These are phyloP conservation scores for Martes martes DNA, from an alignment of 2,113 vertebrate species.

Conservation along the genomic window DNA sequence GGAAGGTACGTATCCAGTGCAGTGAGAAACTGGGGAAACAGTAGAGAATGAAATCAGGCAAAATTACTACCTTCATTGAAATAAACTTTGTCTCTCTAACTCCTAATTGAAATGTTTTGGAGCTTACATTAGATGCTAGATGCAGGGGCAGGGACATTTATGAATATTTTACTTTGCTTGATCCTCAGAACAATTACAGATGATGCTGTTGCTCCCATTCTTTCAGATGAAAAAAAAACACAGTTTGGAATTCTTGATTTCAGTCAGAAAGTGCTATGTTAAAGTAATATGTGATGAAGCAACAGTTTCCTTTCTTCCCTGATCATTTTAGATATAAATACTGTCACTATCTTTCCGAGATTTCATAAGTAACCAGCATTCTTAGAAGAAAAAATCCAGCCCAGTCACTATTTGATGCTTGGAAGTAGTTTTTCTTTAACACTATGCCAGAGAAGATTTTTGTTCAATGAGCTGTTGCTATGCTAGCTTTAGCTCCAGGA, in stretches of 20 bases:
- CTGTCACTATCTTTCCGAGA: conserved; percentile 35
- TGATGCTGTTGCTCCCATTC: not conserved
- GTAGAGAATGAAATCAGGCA: not conserved
- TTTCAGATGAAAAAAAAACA: not conserved
- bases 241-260: not conserved
- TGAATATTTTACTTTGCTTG: not conserved
- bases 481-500: conserved; percentile 3
- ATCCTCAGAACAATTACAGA: not conserved
- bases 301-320: not conserved
- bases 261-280: not conserved
- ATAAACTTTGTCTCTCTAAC: not conserved
- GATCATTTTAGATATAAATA: conserved; percentile 12
- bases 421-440: conserved; percentile 58
- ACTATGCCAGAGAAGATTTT: conserved; percentile 68
- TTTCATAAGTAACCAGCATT: conserved; percentile 49
- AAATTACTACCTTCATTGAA: not conserved
- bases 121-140: not conserved
- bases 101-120: not conserved
- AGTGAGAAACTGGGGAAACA: not conserved
- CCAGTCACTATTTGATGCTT: conserved; percentile 47
- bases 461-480: conserved; percentile 62
- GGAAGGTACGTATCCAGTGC: not conserved
- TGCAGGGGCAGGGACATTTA: not conserved
- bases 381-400: conserved; percentile 9
- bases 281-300: not conserved